Conservation (phyloP, 2,113 vertebrate species). For the Lepisosteus oculatus region DNA sequence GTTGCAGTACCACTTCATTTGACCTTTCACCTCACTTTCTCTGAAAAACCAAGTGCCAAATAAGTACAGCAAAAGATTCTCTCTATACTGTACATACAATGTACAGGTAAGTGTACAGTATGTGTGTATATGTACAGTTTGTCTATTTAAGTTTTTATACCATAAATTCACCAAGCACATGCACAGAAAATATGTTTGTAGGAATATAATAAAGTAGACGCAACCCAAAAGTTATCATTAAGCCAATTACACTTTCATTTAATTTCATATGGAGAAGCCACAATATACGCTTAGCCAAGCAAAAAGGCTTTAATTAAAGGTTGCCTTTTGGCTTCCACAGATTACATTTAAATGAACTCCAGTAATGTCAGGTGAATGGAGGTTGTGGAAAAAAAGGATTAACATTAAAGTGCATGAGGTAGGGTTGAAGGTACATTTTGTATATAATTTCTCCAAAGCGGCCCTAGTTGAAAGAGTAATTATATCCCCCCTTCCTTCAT, state of each 20-base stretch:
- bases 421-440: conserved; percentile 21
- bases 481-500: too few relatives aligned
- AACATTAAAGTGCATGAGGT: conserved; percentile 25
- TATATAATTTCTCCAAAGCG: conserved; percentile 31
- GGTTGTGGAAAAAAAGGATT: conserved; percentile 28
- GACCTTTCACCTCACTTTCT: background rate
- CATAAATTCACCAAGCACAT: conserved; percentile 3
- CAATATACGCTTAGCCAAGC: conserved; percentile 23
- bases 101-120: too few relatives aligned
- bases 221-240: conserved; percentile 40
- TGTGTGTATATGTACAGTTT: too few relatives aligned
- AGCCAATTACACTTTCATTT: conserved; percentile 27
- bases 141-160: background rate
- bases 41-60: background rate
- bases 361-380: conserved; percentile 33
- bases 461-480: background rate
- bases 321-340: conserved; percentile 29
- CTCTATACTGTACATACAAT: too few relatives aligned
- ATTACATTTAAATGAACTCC: conserved; percentile 42
- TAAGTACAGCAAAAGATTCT: background rate
- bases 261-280: conserved; percentile 21
- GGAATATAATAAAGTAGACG: conserved; percentile 27
- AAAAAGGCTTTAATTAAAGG: conserved; percentile 36
- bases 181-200: conserved; percentile 33
- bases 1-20: background rate